Percentiles rank a stretch among this genome's conserved stretches.
Evolutionary conservation across 2,113 vertebrate species (phyloP).

Genomic region (Melanocharis versteri): DNA sequence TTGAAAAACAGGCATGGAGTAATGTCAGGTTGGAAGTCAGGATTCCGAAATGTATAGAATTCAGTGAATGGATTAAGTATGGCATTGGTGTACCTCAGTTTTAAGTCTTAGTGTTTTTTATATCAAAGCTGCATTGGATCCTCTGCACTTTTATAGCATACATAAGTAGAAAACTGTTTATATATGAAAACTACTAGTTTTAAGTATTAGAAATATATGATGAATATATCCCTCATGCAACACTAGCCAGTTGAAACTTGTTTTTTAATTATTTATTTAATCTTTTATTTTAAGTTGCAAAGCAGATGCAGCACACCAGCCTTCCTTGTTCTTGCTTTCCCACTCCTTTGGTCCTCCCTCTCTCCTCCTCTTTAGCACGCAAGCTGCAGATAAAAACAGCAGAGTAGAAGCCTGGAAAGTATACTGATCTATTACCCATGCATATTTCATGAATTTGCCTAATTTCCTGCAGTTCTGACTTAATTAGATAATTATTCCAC

Average conservation of each 20-base stretch:
- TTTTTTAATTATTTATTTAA: not conserved
- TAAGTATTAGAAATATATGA: not conserved
- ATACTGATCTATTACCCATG: not conserved
- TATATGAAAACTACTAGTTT: not conserved
- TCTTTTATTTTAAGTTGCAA: not conserved
- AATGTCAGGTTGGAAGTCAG: not conserved
- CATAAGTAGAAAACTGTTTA: not conserved
- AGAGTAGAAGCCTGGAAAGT: slow-evolving; percentile 16
- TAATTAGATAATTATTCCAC: slow-evolving; percentile 48
- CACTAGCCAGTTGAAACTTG: not conserved
- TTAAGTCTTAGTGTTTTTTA: not conserved
- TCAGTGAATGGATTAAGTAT: not conserved
- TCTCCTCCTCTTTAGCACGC: not conserved
- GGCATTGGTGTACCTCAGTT: not conserved
- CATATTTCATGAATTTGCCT: slow-evolving; percentile 43
- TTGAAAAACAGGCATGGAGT: not conserved
- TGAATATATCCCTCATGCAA: not conserved
- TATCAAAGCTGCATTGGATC: not conserved
- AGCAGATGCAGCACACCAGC: not conserved
- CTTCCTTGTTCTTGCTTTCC: not conserved
- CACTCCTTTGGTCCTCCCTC: not conserved
- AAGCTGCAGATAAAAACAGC: slow-evolving; percentile 6
- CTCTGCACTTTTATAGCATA: not conserved
- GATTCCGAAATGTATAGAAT: not conserved
- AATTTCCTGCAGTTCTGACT: slow-evolving; percentile 14